Base-by-base conservation (phyloP, 2,797 vertebrate genomes). In the Sebastes vulpes region DNA sequence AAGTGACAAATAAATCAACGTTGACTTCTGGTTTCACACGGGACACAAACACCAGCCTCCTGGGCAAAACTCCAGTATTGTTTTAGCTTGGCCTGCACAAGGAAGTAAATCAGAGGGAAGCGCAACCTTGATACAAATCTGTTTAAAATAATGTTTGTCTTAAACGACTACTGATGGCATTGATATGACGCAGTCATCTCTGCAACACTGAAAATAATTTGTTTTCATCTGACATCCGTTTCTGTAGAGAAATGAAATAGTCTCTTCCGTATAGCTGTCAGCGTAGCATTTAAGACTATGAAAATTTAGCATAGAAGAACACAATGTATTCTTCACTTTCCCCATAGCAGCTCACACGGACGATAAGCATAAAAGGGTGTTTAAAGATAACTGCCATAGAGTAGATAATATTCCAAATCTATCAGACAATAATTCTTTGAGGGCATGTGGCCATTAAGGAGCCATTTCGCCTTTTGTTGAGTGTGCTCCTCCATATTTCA, bases 381-480 rank as follows among this genome's bases (percentile, higher is more conserved):
- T 91, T 91, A 92, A 93, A 91, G 91, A 93, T 93, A 94, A 92
- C 87, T 85, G 87, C 89, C 75, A 87, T 79, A 73, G 79, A 86
- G 88, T 59, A 93, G 93, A 95, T 94, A 93, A 92, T 94, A 93
- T 92, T 93, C 91, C 81, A 92, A 91, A 95, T 93, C 90, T 92
- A 85, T 93, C 93, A 91, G 90, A 90, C 93, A 92, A 93, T 94
- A 93, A 92, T 91, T 94, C 92, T 94, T 94, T 93, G 88, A 92
- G 94, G 91, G 84, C 92, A 89, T 90, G 89, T 65, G 81, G 87
- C 92, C 91, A 95, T 95, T 94, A 95, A 94, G 83, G 83, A 90
- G 85, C 88, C 83, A 92, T 94, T 94, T 89, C 53, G 81, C 77
- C 89, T 92, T 94, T 94, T 94, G 90, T 94, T 89, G 92, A 89